Percentiles rank a stretch among this genome's conserved stretches.
Conservation (phyloP, 2,113 vertebrate genomes). For the Chaetodon trifascialis region DNA sequence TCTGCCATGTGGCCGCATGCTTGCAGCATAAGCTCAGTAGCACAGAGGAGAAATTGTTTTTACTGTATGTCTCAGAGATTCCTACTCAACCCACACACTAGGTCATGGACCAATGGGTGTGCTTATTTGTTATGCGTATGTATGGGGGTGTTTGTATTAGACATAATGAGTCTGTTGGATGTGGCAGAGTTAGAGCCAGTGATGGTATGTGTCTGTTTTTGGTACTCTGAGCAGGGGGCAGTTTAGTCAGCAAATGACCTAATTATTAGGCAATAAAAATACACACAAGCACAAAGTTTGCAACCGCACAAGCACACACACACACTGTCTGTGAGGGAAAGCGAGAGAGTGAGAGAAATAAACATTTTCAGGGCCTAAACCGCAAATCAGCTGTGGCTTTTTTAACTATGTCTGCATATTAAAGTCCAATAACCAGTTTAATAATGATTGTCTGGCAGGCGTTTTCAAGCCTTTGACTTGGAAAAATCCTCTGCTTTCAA, state of each 20-base stretch:
- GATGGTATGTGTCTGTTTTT: conserved; percentile 49
- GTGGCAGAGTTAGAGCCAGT: conserved; percentile 31
- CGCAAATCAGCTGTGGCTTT: conserved; percentile 35
- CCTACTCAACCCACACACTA: conserved; percentile 68
- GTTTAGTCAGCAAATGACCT: conserved; percentile 46
- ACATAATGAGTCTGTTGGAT: conserved; percentile 58
- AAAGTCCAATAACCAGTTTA: conserved; percentile 51
- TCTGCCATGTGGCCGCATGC: conserved; percentile 72
- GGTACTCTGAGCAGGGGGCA: conserved; percentile 17
- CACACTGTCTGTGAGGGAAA: neutral
- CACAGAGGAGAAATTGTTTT: conserved; percentile 81
- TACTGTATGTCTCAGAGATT: conserved; percentile 77
- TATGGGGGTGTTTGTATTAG: conserved; percentile 55
- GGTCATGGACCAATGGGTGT: conserved; percentile 59
- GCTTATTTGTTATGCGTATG: conserved; percentile 58
- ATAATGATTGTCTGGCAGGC: conserved; percentile 53
- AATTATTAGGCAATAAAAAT: conserved; percentile 46
- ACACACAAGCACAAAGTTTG: conserved; percentile 20
- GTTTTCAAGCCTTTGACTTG: conserved; percentile 44
- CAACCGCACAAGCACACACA: conserved; percentile 40
- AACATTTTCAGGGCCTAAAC: conserved; percentile 20
- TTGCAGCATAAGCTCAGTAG: conserved; percentile 78
- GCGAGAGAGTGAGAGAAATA: conserved; percentile 3
- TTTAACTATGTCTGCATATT: conserved; percentile 37
- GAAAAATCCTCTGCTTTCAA: conserved; percentile 58